Base-by-base conservation (phyloP, 2,888 invertebrate species). In the Dichetophora obliterata region DNA sequence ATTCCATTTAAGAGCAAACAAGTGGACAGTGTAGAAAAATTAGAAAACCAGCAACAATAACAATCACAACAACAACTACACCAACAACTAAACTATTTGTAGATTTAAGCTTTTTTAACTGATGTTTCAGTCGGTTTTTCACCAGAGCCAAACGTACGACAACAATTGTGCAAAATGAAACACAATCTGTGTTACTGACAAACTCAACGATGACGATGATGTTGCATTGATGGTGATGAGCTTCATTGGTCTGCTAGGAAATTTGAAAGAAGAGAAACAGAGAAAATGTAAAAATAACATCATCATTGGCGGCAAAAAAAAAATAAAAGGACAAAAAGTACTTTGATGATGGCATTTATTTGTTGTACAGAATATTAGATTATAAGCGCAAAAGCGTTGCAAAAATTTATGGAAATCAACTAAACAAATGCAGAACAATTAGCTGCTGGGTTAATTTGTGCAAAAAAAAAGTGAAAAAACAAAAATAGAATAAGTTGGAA, bases 361-460 rank as follows among this genome's bases (percentile, higher is more conserved):
- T 81, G 82, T 81, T 78, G 79, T 79, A 83, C 81, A 81, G 80
- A 81, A 83, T 79, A 81, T 80, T 79, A 80, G 48, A 72, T 70
- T 66, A 78, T 75, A 74, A 75, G 59, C 50, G 75, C 19, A 65
- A 76, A 68, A 75, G 54, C 11, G 34, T n/a, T 11, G 48, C 2
- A 61, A 31, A 61, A 68, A 68, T 59, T 72, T 57, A 31, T 72
- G 59, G 48, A 59, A 72, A 72, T 43, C 6, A 43, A 61, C 19
- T 14, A 31, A 54, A 57, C n/a, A 34, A 71, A 34, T 31, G 37
- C 24, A 71, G 34, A 11, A n/a, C 71, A 71, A 59, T 57, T 57
- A 71, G 61, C n/a, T 31, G n/a, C 22, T 2, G 43, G 43, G 27
- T 27, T 43, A 8, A 72, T 43, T 19, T 31, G 22, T n/a, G 70